Base-by-base conservation (phyloP, 1,140 invertebrate genomes). In the Lepidurus couesii region DNA sequence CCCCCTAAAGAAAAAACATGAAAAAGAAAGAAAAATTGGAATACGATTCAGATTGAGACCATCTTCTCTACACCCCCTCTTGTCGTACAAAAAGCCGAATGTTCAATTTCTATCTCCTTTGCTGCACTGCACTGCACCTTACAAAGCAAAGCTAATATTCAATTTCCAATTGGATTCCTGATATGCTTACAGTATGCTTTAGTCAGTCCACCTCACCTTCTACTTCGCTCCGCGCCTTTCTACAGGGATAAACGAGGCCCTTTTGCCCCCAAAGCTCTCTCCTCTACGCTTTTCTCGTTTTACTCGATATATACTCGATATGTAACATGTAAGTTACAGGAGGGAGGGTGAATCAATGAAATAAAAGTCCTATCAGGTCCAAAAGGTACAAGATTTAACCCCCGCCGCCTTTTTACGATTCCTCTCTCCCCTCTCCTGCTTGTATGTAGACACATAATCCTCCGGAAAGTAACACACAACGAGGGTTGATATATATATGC, bases 131-230 rank as follows among this genome's bases (percentile, higher is more conserved):
- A 21, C 53, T 65, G 53, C 53, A 21, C 53, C 53, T 65, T 65
- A 65, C 53, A 65, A 65, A 65, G 53, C 53, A 65, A 65, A 65
- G 53, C 53, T 65, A 65, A 65, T 65, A 65, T 65, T 65, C 53
- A 65, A 65, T 65, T 65, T 65, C 53, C 53, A 65, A 65, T 65
- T 65, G 53, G 53, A 65, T 65, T 65, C 53, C 53, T 65, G 53
- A 65, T 65, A 65, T 65, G 53, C 53, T 65, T 65, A 21, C 53
- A 65, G 53, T 65, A 65, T 65, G 53, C 53, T 65, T 65, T 65
- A 9, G 53, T 65, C 53, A 65, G 53, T 65, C 53, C 53, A 65
- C 53, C 53, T 65, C 53, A 65, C 53, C 53, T 7, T 65, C 53
- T 21, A 7, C 21, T 65, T 65, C 9, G 6, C 16, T 65, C 34